Evolutionary conservation across 1,140 invertebrate genomes (phyloP), one percentile per base, ranked within the genome.

Genomic region (Campoletis sonorensis): DNA sequence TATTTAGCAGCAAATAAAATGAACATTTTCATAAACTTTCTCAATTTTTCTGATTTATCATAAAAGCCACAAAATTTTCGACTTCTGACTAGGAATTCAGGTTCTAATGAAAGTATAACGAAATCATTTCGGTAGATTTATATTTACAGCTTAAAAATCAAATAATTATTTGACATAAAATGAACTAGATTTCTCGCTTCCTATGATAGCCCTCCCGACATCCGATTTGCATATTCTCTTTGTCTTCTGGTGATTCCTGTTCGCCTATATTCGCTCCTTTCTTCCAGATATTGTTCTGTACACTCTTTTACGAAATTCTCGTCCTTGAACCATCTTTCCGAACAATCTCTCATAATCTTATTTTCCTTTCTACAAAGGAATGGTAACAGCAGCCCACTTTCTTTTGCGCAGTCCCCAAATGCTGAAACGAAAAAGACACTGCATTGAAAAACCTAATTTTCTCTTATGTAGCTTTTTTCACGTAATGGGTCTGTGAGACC

Each of bases 321-420:
- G 92, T 98, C 93, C 78, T 94, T 86, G 89, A 95, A 98, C 97
- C 97, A 98, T 26, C 89, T 91, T 4, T 91, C 85, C 4, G 97
- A 89, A 89, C 97, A 98, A 4, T 93, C 90, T 89, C 94, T 95
- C 33, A 98, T 86, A 0, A 85, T 89, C 7, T 91, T 88, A 87
- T 96, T 97, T 92, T 97, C 92, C 85, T 94, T 89, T 84, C 95
- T 93, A 91, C 97, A 98, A 81, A 93, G 95, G 7, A 96, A 88
- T 21, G 95, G 93, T 94, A 97, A 95, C 2, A 94, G 84, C 1
- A 97, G 72, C 58, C 94, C 94, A 82, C 91, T 92, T n/a, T 93
- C 92, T 90, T 95, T 95, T 82, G 96, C 95, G 90, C 97, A 98
- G 83, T 95, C 91, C 30, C 93, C 93, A 89, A 98, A 98, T 73